Evolutionary conservation across 2,888 invertebrate species (phyloP), one percentile per base, ranked within the genome.

Genomic region (Masnerella sp.): DNA sequence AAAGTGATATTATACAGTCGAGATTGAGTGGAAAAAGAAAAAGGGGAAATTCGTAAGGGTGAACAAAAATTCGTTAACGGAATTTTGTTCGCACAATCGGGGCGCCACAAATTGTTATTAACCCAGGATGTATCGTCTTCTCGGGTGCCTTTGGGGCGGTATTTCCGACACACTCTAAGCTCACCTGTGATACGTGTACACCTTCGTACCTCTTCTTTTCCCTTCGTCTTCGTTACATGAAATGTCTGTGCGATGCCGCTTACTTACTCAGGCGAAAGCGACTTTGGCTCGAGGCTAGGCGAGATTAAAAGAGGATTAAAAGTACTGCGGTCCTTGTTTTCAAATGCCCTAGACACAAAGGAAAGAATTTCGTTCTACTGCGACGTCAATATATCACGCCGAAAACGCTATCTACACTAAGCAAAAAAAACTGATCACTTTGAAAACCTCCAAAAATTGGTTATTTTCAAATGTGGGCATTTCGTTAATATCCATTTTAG

Each of bases 251-350:
- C 64, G 45, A 67, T 58, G 62, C 58, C 65, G 70, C 59, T 62
- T 64, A 61, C 71, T 69, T 69, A 43, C 61, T 62, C 64, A 30
- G 72, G 68, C 65, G 64, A 64, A 64, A 76, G 72, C 47, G 74
- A 78, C 73, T 77, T 79, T 77, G 54, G 64, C 74, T 61, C 51
- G 47, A 32, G 78, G 73, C 72, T 75, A 68, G 64, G 74, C 69
- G 72, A 76, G 71, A 79, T 81, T 81, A 80, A 81, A 79, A 77
- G 74, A 58, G 75, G 76, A 74, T 77, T 78, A 76, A 71, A 74
- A 74, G 73, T 59, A 74, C 61, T 52, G 51, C 65, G 64, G 76
- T 62, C 69, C 67, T 77, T 73, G 67, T 77, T 70, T 62, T 36
- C 73, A 30, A 71, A 75, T 67, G 69, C 45, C 43, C 62, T 42